These are phyloP conservation scores for Xestoiulus laeticollis DNA, from an alignment of 2,888 invertebrate species.

Conservation along the genomic window DNA sequence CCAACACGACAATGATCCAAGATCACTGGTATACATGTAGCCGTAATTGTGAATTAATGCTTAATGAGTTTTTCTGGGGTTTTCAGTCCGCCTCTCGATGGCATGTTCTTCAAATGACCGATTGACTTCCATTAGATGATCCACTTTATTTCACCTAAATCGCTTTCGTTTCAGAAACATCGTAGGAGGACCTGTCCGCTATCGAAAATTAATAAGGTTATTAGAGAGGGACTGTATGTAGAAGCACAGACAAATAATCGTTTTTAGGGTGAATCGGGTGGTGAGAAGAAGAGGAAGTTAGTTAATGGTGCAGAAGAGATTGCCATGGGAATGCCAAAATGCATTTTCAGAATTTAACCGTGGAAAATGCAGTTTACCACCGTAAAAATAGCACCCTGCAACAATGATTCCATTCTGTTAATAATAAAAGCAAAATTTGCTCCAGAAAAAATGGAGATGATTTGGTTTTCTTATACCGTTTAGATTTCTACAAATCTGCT, in stretches of 20 bases:
- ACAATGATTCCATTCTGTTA: neutral
- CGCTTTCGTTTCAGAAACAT: slow-evolving; percentile 28
- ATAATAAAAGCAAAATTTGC: neutral
- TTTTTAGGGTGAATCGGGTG: neutral
- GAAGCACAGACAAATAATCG: neutral
- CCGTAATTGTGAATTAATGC: slow-evolving; percentile 33
- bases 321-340: slow-evolving; percentile 7
- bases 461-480: too few relatives aligned
- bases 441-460: too few relatives aligned
- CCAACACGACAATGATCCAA: neutral
- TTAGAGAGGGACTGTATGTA: neutral
- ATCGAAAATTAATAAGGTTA: slow-evolving; percentile 33
- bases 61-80: slow-evolving; percentile 32
- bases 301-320: slow-evolving; percentile 20
- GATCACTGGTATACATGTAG: neutral
- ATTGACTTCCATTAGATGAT: slow-evolving; percentile 37
- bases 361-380: neutral
- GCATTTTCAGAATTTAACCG: neutral
- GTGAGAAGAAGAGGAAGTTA: slow-evolving; percentile 28
- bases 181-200: slow-evolving; percentile 30
- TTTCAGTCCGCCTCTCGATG: neutral
- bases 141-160: slow-evolving; percentile 24
- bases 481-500: too few relatives aligned
- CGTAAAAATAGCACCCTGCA: neutral
- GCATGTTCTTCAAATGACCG: slow-evolving; percentile 32